A percentile compares a stretch with the other conserved stretches of the same genome.
phyloP scores from a whole-genome alignment of 2,113 vertebrate genomes.

The Tragelaphus strepsiceros region DNA sequence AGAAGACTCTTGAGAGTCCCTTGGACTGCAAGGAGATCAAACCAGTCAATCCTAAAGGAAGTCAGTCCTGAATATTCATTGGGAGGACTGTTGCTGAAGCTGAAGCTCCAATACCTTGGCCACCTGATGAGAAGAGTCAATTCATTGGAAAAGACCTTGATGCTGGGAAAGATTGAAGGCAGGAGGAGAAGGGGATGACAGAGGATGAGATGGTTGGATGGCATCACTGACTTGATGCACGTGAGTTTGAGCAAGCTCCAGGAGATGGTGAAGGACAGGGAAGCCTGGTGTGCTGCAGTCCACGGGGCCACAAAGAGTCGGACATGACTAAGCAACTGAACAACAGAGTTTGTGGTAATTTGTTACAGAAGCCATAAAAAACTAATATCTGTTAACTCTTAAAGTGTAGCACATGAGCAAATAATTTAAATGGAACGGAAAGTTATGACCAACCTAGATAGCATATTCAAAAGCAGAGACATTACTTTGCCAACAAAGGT shows the following conservation, averaged over 20 bases:
- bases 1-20: background rate
- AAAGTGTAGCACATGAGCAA: too few species aligned
- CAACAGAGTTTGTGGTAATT: background rate
- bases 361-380: background rate
- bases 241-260: background rate
- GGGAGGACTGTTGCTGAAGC: background rate
- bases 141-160: background rate
- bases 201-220: background rate
- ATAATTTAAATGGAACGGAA: too few species aligned
- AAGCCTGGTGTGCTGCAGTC: background rate
- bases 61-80: background rate
- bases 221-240: background rate
- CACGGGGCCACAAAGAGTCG: background rate
- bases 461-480: too few species aligned
- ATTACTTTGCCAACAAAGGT: too few species aligned
- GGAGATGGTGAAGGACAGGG: background rate
- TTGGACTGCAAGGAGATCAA: background rate
- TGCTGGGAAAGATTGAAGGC: background rate
- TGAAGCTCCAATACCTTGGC: background rate
- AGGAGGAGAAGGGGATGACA: background rate
- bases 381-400: background rate
- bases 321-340: accelerated
- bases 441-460: too few species aligned
- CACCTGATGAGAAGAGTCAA: background rate
- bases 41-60: background rate